A percentile compares a stretch with the other conserved stretches of the same genome.
These are phyloP conservation scores for Eupeodes latifasciatus DNA, from an alignment of 2,888 invertebrate genomes.

Conservation along the genomic window DNA sequence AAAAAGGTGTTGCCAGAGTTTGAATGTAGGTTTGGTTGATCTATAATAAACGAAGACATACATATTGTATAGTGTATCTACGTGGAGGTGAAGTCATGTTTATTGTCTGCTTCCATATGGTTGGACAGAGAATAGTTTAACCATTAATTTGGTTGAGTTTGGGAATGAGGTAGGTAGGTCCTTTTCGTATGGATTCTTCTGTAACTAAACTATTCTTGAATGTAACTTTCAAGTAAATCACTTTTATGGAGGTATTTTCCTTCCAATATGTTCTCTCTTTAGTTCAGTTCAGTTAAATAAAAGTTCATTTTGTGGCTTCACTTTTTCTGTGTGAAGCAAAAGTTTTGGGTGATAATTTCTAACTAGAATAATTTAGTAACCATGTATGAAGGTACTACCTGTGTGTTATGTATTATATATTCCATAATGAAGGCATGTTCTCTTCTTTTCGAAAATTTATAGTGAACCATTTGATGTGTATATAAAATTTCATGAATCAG, in stretches of 20 bases:
- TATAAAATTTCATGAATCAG: neutral
- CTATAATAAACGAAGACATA: neutral
- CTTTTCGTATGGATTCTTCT: too few relatives aligned
- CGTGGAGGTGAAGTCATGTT: slow-evolving; percentile 16
- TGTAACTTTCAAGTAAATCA: slow-evolving; percentile 35
- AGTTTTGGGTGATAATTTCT: slow-evolving; percentile 21
- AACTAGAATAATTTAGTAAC: neutral
- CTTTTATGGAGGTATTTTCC: slow-evolving; percentile 3
- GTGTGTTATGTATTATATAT: neutral
- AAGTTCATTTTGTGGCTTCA: neutral
- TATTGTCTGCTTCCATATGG: slow-evolving; percentile 38
- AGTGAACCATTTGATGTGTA: neutral
- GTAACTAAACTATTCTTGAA: neutral
- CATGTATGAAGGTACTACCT: too few relatives aligned
- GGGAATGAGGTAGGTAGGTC: neutral
- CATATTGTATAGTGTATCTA: neutral
- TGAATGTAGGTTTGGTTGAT: neutral
- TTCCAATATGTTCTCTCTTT: too few relatives aligned
- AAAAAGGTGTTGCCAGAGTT: slow-evolving; percentile 41
- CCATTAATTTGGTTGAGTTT: slow-evolving; percentile 4
- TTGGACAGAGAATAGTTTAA: slow-evolving; percentile 17
- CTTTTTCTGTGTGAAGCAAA: neutral
- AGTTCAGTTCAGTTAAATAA: neutral
- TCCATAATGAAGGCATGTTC: neutral
- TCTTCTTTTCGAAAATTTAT: neutral